These are phyloP conservation scores for Teleogryllus occipitalis DNA, from an alignment of 1,140 invertebrate species.

Conservation along the genomic window DNA sequence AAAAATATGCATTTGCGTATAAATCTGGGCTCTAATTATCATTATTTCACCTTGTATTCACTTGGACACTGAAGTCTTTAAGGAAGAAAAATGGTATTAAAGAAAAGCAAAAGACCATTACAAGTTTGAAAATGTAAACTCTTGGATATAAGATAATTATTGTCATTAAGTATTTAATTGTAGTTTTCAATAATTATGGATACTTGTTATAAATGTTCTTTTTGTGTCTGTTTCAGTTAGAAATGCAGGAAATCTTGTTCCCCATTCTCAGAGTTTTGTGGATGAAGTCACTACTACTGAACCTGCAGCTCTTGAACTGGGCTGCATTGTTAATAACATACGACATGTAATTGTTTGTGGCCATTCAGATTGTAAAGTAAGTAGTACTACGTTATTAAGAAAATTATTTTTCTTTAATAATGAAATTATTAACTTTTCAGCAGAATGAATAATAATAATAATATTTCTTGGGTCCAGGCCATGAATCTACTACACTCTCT, in stretches of 20 bases:
- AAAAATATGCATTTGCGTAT: no score
- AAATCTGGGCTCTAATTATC: no score
- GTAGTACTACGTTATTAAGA: slow-evolving; percentile 5
- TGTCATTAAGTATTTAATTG: no score
- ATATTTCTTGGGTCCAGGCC: slow-evolving; percentile 43
- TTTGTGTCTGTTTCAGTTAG: slow-evolving; percentile 54
- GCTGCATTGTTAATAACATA: slow-evolving; percentile 88
- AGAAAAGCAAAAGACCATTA: no score
- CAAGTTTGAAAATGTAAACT: no score
- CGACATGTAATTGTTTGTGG: slow-evolving; percentile 91
- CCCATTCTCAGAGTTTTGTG: slow-evolving; percentile 78
- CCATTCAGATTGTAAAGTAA: slow-evolving; percentile 89
- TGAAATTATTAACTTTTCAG: neutral
- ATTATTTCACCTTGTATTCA: no score
- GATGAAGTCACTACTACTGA: slow-evolving; percentile 85
- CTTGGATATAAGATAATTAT: no score
- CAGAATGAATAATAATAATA: no score
- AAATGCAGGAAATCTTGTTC: slow-evolving; percentile 90
- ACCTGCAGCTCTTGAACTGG: slow-evolving; percentile 87
- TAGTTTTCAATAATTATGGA: no score
- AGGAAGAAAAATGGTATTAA: no score
- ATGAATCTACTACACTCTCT: slow-evolving; percentile 87
- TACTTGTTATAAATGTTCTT: no score
- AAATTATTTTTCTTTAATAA: neutral
- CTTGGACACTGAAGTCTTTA: no score